Evolutionary conservation across 1,140 invertebrate genomes (phyloP).

Genomic region (Dendroctonus valens): DNA sequence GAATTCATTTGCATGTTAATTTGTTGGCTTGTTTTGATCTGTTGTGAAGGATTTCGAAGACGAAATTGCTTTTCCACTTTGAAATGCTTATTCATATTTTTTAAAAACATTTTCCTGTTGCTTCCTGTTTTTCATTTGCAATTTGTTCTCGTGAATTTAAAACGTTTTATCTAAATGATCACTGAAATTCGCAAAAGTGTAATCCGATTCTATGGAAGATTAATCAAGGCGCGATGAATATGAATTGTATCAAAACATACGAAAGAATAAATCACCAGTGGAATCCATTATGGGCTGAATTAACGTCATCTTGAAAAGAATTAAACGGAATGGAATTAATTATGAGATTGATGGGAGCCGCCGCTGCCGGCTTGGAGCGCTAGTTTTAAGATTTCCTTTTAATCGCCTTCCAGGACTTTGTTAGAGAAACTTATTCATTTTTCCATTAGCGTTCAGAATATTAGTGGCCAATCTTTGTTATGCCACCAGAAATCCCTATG

Average conservation of each 20-base stretch:
- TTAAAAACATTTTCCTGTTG: no score
- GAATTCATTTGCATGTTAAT: constrained; percentile 49
- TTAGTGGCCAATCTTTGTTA: neutral
- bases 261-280: constrained; percentile 46
- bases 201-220: constrained; percentile 5
- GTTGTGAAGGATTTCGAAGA: constrained; percentile 35
- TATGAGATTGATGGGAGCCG: constrained; percentile 51
- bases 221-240: constrained; percentile 18
- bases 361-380: constrained; percentile 31
- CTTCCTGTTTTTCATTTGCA: no score
- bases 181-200: no score
- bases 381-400: constrained; percentile 36
- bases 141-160: no score
- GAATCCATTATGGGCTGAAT: constrained; percentile 51
- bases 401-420: constrained; percentile 12
- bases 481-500: neutral
- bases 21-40: constrained; percentile 26
- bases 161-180: no score
- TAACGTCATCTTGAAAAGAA: constrained; percentile 53
- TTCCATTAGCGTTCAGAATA: constrained; percentile 1
- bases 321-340: constrained; percentile 53
- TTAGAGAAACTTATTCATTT: constrained; percentile 19
- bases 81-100: neutral
- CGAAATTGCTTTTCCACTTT: constrained; percentile 28
- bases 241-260: constrained; percentile 47